A percentile compares a stretch with the other conserved stretches of the same genome.
These are phyloP conservation scores for Tiliacea citrago DNA, from an alignment of 2,888 invertebrate genomes.

Conservation along the genomic window DNA sequence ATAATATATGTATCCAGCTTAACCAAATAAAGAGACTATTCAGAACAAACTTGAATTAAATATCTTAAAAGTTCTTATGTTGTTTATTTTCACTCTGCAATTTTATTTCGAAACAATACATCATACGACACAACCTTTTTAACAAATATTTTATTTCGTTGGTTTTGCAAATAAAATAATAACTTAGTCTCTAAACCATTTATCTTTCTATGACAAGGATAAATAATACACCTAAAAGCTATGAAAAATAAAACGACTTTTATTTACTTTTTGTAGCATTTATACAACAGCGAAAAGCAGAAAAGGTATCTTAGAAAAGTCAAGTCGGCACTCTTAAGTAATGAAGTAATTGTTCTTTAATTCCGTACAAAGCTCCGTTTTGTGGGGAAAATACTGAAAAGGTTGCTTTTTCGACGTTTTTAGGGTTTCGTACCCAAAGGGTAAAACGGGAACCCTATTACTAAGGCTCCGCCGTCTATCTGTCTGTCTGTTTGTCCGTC, in stretches of 20 bases:
- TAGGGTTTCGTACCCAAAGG: too few species aligned
- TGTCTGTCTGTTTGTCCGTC: too few species aligned
- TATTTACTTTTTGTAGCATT: conserved; percentile 9
- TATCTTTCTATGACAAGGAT: conserved; percentile 8
- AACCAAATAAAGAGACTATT: conserved; percentile 10
- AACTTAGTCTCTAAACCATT: conserved; percentile 6
- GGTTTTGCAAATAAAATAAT: conserved; percentile 8
- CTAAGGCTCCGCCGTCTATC: too few species aligned
- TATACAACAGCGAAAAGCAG: conserved; percentile 1
- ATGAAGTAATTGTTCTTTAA: conserved; percentile 58
- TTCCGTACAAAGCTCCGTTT: conserved; percentile 36
- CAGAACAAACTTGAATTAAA: conserved; percentile 15
- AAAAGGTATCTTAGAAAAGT: conserved; percentile 38
- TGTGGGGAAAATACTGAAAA: conserved; percentile 40
- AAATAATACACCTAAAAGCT: conserved; percentile 4
- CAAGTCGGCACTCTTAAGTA: conserved; percentile 54
- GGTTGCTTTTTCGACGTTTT: conserved; percentile 17
- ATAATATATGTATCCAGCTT: conserved; percentile 24
- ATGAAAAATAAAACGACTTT: conserved; percentile 12
- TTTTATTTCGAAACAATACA: conserved; percentile 36
- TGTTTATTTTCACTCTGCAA: background rate
- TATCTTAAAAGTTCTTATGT: conserved; percentile 18
- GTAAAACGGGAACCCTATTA: too few species aligned
- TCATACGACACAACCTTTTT: conserved; percentile 16
- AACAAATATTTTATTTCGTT: background rate